phyloP scores from a whole-genome alignment of 2,113 vertebrate genomes.

The Sturnus vulgaris region DNA sequence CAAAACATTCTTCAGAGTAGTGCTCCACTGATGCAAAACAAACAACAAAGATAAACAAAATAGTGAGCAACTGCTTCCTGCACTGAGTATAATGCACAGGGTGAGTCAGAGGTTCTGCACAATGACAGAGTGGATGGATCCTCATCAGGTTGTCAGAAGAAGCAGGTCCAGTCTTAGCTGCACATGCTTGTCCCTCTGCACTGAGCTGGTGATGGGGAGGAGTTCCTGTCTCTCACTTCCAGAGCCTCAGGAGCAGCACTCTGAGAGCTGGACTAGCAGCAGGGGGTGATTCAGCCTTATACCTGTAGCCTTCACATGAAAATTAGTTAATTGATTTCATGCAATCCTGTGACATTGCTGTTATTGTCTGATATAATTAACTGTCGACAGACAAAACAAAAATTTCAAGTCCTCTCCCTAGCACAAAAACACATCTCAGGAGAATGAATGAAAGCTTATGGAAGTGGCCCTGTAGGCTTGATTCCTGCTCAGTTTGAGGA shows the following conservation, averaged over 20 bases:
- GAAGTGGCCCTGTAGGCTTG: not conserved
- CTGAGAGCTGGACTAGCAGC: not conserved
- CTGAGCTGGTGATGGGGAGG: not conserved
- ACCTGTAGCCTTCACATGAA: not conserved
- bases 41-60: slow-evolving; percentile 17
- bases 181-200: not conserved
- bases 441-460: not conserved
- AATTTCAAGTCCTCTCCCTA: not conserved
- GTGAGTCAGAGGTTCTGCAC: not conserved
- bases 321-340: not conserved
- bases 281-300: not conserved
- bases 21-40: slow-evolving; percentile 12
- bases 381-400: not conserved
- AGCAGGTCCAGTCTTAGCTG: not conserved
- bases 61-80: not conserved
- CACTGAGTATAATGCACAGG: not conserved
- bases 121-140: not conserved
- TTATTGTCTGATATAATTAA: not conserved
- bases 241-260: not conserved
- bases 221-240: not conserved
- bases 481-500: not conserved
- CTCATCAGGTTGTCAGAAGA: not conserved
- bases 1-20: slow-evolving; percentile 10
- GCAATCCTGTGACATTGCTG: not conserved
- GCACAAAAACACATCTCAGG: not conserved